These are phyloP conservation scores for Spea hammondii DNA, from an alignment of 2,797 vertebrate species.

Conservation along the genomic window DNA sequence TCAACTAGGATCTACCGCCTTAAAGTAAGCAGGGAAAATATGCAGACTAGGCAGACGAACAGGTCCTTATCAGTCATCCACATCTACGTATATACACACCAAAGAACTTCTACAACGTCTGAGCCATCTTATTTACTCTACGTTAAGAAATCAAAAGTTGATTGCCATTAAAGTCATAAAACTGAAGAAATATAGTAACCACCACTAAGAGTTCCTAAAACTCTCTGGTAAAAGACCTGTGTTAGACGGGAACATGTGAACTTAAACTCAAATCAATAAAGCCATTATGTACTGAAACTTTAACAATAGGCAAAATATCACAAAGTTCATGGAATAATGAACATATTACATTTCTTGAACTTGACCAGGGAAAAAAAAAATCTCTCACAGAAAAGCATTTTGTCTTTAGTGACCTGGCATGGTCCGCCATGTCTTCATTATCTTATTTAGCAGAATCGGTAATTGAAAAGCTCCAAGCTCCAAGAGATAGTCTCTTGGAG, in stretches of 20 bases:
- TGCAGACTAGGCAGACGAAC: conserved; percentile 14
- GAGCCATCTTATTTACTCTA: neutral
- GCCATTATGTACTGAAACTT: too few relatives aligned
- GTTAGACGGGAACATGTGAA: neutral
- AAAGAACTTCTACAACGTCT: conserved; percentile 20
- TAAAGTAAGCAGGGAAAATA: conserved; percentile 32
- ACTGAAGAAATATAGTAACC: neutral
- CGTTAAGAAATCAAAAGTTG: too few relatives aligned
- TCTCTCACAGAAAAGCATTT: too few relatives aligned
- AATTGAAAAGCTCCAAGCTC: too few relatives aligned
- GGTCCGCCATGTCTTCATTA: too few relatives aligned
- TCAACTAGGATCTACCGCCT: conserved; percentile 48
- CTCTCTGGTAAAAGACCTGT: neutral
- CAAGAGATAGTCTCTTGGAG: too few relatives aligned
- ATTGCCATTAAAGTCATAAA: neutral
- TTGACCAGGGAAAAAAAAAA: too few relatives aligned
- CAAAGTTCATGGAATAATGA: too few relatives aligned
- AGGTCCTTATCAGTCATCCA: conserved; percentile 35
- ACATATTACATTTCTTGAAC: too few relatives aligned
- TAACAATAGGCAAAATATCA: too few relatives aligned
- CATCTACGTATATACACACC: conserved; percentile 31
- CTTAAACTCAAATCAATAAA: neutral
- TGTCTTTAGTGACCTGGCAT: too few relatives aligned
- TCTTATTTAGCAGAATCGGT: too few relatives aligned
- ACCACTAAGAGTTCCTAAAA: neutral